Evolutionary conservation across 2,888 invertebrate genomes (phyloP), one percentile per base, ranked within the genome.

Genomic region (Clostera curtula): DNA sequence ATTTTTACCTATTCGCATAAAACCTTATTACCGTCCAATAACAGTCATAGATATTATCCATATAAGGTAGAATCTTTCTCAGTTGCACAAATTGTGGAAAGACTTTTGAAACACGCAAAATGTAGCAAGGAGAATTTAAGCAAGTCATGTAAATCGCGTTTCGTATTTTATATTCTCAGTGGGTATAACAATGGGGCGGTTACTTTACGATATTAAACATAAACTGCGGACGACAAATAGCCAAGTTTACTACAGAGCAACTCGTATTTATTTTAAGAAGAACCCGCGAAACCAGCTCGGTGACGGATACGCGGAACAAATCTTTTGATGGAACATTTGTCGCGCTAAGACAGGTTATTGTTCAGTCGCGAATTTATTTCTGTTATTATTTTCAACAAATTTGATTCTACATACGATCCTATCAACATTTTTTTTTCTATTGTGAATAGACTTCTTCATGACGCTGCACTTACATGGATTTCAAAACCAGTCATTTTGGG

Each of bases 281-380:
- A 52, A n/a, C n/a, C n/a, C n/a, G n/a, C n/a, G n/a, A 49, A 56
- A 49, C 43, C 42, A 52, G 45, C 45, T 49, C 55, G 42, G 55
- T 62, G 61, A 66, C 58, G 48, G 53, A 67, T 63, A 49, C 43
- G 52, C 57, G 52, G 49, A 58, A 49, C 57, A 56, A 64, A 67
- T 63, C 50, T 56, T 56, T 58, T 57, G 56, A 64, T 56, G 53
- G 53, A 42, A 43, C 51, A 61, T 65, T 64, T 55, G 57, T 64
- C 46, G 47, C 48, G 44, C 43, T 33, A 29, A 36, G 40, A 46
- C 45, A 47, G 49, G 43, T 48, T 49, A 49, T 52, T 55, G 47
- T 50, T 38, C 50, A 46, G 34, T 33, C 32, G 35, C 44, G 27
- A 40, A 37, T 38, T 27, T 29, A 34, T 43, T 36, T 39, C 24